A percentile compares a stretch with the other conserved stretches of the same genome.
Conservation (phyloP, 2,113 vertebrate genomes). For the Eublepharis macularius region DNA sequence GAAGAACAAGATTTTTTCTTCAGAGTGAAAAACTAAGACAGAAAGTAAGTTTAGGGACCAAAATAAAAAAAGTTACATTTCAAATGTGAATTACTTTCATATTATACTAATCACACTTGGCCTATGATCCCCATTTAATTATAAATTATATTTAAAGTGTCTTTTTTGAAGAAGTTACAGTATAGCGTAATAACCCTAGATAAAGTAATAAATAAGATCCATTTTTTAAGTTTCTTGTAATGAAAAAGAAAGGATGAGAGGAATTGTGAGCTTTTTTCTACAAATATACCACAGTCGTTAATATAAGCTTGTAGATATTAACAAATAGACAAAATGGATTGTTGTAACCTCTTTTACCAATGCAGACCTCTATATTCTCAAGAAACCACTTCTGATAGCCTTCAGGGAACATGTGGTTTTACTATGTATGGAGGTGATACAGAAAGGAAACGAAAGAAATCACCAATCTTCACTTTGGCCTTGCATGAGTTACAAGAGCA, state of each 20-base stretch:
- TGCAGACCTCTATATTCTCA: too few species aligned
- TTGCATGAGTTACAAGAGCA: too few species aligned
- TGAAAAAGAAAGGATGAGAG: not conserved
- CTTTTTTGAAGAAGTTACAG: not conserved
- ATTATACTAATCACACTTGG: not conserved
- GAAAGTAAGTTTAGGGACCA: not conserved
- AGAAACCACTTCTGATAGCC: too few species aligned
- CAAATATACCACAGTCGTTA: not conserved
- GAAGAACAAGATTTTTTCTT: conserved; percentile 4
- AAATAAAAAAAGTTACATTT: conserved; percentile 1
- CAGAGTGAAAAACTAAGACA: not conserved
- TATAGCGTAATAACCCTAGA: not conserved
- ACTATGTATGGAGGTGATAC: too few species aligned
- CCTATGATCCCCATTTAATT: not conserved
- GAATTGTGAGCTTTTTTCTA: not conserved
- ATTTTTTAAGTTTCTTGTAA: not conserved
- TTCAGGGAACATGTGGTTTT: too few species aligned
- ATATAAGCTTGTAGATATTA: not conserved
- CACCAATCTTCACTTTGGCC: too few species aligned
- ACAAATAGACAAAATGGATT: too few species aligned
- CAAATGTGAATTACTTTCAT: not conserved
- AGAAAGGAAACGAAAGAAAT: too few species aligned
- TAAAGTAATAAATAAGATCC: not conserved
- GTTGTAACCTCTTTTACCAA: too few species aligned
- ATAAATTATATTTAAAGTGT: not conserved